These are phyloP conservation scores for Pitangus sulphuratus DNA, from an alignment of 2,797 vertebrate species.

Conservation along the genomic window DNA sequence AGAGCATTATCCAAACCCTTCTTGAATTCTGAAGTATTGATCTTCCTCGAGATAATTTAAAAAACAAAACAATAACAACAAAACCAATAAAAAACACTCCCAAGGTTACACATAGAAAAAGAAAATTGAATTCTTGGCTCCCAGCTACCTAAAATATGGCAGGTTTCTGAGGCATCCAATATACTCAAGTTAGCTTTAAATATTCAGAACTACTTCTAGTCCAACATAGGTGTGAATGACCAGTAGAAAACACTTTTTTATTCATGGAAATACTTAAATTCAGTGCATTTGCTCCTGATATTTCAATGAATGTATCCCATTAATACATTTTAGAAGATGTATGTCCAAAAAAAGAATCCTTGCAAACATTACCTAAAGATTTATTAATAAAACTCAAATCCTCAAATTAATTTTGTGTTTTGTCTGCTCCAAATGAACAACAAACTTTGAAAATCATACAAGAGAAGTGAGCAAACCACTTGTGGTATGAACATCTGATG, in stretches of 20 bases:
- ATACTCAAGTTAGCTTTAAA: neutral
- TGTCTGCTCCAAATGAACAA: neutral
- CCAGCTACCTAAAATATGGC: neutral
- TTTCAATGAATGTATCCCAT: neutral
- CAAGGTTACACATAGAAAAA: neutral
- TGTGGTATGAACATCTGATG: constrained; percentile 35
- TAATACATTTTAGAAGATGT: neutral
- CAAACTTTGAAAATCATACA: neutral
- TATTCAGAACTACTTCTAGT: neutral
- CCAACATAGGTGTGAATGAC: neutral
- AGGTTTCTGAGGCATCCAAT: neutral
- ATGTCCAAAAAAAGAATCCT: neutral
- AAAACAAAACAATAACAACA: neutral
- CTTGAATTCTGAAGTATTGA: neutral
- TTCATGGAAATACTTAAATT: neutral
- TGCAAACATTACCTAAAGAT: neutral
- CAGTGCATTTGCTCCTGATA: neutral
- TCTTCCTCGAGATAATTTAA: neutral
- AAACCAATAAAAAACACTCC: neutral
- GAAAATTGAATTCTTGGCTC: neutral
- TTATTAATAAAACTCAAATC: neutral
- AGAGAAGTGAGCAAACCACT: neutral
- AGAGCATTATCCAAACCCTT: neutral
- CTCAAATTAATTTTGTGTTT: neutral
- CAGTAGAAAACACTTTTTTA: neutral